phyloP scores from a whole-genome alignment of 2,797 vertebrate species.

The Betta splendens region DNA sequence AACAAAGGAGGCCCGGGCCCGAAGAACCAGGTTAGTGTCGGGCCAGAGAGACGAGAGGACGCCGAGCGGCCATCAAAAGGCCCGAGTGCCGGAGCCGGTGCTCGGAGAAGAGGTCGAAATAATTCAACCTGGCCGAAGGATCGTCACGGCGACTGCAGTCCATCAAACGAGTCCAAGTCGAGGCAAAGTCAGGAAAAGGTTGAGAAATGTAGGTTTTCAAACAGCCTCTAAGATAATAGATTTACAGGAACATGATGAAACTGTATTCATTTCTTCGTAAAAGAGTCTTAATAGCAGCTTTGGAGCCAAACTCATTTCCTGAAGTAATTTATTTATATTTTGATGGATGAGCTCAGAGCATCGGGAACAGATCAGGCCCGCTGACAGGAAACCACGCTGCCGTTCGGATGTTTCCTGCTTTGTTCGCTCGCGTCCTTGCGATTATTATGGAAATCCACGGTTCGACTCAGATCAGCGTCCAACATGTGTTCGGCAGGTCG shows the following conservation, averaged over 20 bases:
- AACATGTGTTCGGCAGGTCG: conserved; percentile 7
- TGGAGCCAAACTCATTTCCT: conserved; percentile 18
- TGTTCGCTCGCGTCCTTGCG: conserved; percentile 22
- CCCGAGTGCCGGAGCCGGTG: background rate
- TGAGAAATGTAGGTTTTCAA: background rate
- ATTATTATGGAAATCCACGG: conserved; percentile 23
- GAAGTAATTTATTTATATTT: conserved; percentile 9
- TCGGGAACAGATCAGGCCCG: conserved; percentile 7
- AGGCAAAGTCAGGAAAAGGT: background rate
- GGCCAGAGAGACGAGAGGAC: conserved; percentile 40
- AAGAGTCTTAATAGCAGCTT: conserved; percentile 18
- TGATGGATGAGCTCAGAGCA: conserved; percentile 18
- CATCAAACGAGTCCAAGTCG: conserved; percentile 13
- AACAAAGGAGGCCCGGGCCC: conserved; percentile 61
- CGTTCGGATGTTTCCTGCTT: conserved; percentile 20
- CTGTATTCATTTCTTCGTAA: background rate
- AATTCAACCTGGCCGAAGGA: conserved; percentile 30
- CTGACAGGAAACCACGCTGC: conserved; percentile 25
- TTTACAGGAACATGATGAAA: background rate
- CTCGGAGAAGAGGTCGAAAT: conserved; percentile 11
- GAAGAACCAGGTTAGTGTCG: conserved; percentile 71
- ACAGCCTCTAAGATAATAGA: background rate
- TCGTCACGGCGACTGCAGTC: conserved; percentile 7
- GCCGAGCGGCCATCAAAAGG: conserved; percentile 38
- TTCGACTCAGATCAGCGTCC: conserved; percentile 25